phyloP scores from a whole-genome alignment of 2,888 invertebrate genomes.

The Idaea biselata region DNA sequence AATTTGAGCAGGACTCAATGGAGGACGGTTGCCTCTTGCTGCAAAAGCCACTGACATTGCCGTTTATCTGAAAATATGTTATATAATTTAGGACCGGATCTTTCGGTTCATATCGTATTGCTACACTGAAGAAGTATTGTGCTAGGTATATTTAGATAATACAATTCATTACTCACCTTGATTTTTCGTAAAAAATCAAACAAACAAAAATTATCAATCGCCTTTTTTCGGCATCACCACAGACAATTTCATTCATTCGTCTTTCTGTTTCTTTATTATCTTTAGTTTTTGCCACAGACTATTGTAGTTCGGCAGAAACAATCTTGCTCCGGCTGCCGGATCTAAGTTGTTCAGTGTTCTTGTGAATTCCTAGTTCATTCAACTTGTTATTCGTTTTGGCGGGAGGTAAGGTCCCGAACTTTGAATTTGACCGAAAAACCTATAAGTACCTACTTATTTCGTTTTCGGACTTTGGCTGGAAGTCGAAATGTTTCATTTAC shows the following conservation, averaged over 20 bases:
- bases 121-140: no score
- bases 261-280: no score
- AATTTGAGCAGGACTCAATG: constrained; percentile 91
- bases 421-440: no score
- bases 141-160: not conserved
- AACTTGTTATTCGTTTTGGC: not conserved
- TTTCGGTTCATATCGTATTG: no score
- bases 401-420: not conserved
- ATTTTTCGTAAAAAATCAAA: not conserved
- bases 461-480: no score
- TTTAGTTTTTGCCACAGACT: not conserved
- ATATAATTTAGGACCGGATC: not conserved
- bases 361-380: not conserved
- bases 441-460: no score
- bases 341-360: not conserved
- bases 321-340: not conserved
- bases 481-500: no score
- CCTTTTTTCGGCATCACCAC: not conserved
- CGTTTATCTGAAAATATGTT: constrained; percentile 13
- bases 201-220: not conserved
- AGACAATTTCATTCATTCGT: not conserved
- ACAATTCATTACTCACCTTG: not conserved
- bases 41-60: constrained; percentile 88
- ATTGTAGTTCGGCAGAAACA: not conserved
- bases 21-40: constrained; percentile 85